Conservation (phyloP, 92 coral and sea anemone species). For the Scolanthus callimorphus region DNA sequence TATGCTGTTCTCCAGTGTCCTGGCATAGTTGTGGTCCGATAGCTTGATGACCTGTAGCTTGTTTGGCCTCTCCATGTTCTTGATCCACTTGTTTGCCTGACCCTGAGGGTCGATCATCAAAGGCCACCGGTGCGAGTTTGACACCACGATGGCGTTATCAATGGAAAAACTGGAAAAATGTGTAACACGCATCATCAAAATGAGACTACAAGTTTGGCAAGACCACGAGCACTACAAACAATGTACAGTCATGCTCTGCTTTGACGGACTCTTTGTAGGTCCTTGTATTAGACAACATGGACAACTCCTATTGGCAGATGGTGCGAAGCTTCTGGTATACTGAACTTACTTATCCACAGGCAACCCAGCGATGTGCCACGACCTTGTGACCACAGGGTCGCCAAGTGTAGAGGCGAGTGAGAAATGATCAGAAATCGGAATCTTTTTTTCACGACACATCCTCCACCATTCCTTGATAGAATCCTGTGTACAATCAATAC, state of each 20-base stretch:
- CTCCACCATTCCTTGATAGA: conserved; percentile 87
- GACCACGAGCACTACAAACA: too few relatives aligned
- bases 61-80: conserved; percentile 97
- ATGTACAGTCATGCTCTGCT: too few relatives aligned
- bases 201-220: too few relatives aligned
- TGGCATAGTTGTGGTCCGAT: conserved; percentile 88
- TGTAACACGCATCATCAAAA: too few relatives aligned
- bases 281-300: too few relatives aligned
- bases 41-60: conserved; percentile 89
- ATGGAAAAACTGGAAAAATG: conserved; percentile 79
- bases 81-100: conserved; percentile 98
- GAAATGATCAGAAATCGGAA: conserved; percentile 88
- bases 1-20: conserved; percentile 88
- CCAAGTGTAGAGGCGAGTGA: conserved; percentile 89
- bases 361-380: conserved; percentile 97
- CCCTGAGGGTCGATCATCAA: conserved; percentile 99
- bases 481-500: too few relatives aligned
- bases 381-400: conserved; percentile 83
- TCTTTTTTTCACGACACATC: conserved; percentile 72
- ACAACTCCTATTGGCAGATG: too few relatives aligned
- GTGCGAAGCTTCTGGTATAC: too few relatives aligned
- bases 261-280: too few relatives aligned
- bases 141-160: conserved; percentile 95
- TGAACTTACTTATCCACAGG: conserved; percentile 95
- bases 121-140: conserved; percentile 94